A percentile compares a stretch with the other conserved stretches of the same genome.
Evolutionary conservation across 2,113 vertebrate genomes (phyloP).

Genomic region (Phocoena phocoena): DNA sequence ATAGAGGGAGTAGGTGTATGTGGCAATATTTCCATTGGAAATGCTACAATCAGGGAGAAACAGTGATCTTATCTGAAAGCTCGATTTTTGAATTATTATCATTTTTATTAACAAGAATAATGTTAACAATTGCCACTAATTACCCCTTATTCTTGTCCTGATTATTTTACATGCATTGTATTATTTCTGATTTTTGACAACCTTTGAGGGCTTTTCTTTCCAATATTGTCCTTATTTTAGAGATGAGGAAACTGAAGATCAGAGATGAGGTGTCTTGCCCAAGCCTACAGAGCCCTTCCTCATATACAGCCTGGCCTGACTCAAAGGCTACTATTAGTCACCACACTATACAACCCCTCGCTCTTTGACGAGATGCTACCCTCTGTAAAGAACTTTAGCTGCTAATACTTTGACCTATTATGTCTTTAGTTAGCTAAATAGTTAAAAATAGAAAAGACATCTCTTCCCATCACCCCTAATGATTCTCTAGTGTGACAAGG

Average conservation of each 20-base stretch:
- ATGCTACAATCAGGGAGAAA: not conserved
- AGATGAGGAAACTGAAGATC: not conserved
- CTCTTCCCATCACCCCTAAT: not conserved
- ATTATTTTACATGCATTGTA: not conserved
- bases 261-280: not conserved
- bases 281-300: not conserved
- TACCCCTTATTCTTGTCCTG: not conserved
- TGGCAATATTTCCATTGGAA: not conserved
- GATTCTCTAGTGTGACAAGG: not conserved
- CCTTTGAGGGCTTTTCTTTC: not conserved
- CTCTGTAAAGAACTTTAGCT: not conserved
- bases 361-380: not conserved
- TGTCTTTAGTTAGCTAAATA: conserved; percentile 5
- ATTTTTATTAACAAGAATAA: not conserved
- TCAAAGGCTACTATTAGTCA: not conserved
- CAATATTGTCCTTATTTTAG: not conserved
- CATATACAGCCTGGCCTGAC: not conserved
- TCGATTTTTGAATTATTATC: not conserved
- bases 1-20: not conserved
- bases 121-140: not conserved
- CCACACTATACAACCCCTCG: not conserved
- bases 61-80: not conserved
- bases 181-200: not conserved
- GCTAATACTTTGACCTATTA: not conserved
- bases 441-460: not conserved